These are phyloP conservation scores for mouse (Mus musculus) DNA, from an alignment of 2,113 vertebrate species.

Conservation along the genomic window DNA sequence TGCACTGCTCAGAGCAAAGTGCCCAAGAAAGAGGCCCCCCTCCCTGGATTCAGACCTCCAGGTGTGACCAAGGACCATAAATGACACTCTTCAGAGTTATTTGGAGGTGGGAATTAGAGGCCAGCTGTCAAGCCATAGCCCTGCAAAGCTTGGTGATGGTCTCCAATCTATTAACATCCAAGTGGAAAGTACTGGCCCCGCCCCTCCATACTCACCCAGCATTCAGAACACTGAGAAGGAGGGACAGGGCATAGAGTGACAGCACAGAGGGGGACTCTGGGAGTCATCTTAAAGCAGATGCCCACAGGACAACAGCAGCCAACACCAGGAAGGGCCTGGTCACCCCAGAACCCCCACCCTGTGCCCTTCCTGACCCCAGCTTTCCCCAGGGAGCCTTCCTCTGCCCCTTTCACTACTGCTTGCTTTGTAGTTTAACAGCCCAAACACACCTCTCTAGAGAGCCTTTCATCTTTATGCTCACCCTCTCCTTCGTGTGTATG, in stretches of 20 bases:
- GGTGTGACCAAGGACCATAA: slow-evolving; percentile 33
- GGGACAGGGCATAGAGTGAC: too few relatives aligned
- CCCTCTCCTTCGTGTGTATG: background rate
- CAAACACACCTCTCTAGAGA: background rate
- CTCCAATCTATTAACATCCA: background rate
- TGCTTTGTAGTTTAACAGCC: background rate
- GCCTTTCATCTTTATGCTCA: too few relatives aligned
- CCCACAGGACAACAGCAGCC: background rate
- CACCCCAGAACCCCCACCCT: rapidly evolving
- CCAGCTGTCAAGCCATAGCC: background rate
- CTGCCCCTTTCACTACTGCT: background rate
- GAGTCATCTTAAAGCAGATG: background rate
- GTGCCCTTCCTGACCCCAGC: background rate
- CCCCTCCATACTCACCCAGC: background rate
- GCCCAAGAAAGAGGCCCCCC: background rate
- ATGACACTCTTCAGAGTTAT: background rate
- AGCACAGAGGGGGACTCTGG: background rate
- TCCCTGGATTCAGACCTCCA: background rate
- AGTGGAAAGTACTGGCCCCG: background rate
- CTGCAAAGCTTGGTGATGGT: background rate
- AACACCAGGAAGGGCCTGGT: background rate
- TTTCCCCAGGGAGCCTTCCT: rapidly evolving
- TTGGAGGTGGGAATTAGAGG: background rate
- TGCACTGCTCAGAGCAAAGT: background rate
- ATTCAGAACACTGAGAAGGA: background rate